phyloP scores from a whole-genome alignment of 92 coral and sea anemone genomes.

The Heliopora coerulea region DNA sequence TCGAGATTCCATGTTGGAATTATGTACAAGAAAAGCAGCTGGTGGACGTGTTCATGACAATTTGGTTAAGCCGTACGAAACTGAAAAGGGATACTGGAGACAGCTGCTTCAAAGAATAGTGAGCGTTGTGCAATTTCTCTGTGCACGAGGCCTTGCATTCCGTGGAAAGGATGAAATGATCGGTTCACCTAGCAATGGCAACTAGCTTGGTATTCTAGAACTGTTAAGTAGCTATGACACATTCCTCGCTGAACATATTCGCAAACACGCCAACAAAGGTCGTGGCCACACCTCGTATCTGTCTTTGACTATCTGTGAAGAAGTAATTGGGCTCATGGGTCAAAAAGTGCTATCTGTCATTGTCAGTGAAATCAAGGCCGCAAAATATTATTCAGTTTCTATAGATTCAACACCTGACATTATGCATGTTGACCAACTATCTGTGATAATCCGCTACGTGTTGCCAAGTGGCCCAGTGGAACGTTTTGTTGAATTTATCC shows the following conservation, averaged over 20 bases:
- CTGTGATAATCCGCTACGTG: conserved; percentile 14
- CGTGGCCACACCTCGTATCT: conserved; percentile 26
- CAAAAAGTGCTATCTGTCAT: conserved; percentile 31
- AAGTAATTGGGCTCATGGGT: conserved; percentile 30
- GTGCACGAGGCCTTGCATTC: conserved; percentile 31
- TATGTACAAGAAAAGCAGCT: conserved; percentile 15
- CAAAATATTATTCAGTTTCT: conserved; percentile 3
- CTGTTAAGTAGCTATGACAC: conserved; percentile 30
- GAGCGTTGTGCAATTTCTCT: conserved; percentile 16
- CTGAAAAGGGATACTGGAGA: conserved; percentile 26
- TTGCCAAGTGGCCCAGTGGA: conserved; percentile 13
- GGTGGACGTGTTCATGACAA: conserved; percentile 30
- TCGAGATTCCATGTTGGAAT: conserved; percentile 21
- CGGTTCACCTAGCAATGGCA: conserved; percentile 31
- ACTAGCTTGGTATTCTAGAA: conserved; percentile 29
- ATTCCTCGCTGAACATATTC: conserved; percentile 40
- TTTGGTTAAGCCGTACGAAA: conserved; percentile 31
- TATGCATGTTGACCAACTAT: conserved; percentile 19
- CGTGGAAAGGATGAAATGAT: conserved; percentile 36
- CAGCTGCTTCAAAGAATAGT: conserved; percentile 34
- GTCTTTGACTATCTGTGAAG: conserved; percentile 30
- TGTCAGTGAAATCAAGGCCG: neutral
- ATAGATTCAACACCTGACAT: conserved; percentile 32
- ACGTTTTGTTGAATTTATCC: conserved; percentile 14
- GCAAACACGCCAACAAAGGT: conserved; percentile 35